A percentile compares a stretch with the other conserved stretches of the same genome.
Conservation (phyloP, 2,797 vertebrate species). For the Betta splendens region DNA sequence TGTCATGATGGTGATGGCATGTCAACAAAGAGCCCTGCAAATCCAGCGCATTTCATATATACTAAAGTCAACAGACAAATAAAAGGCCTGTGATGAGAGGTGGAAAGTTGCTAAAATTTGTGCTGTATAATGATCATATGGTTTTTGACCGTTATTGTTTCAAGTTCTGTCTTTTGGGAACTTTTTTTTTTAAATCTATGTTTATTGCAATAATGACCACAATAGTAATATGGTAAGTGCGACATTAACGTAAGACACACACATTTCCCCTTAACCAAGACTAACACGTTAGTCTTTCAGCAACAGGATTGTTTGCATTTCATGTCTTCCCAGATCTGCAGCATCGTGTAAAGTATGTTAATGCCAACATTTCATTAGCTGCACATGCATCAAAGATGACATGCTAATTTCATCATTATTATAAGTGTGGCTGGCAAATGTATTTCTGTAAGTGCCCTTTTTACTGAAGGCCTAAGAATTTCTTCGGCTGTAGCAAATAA, state of each 20-base stretch:
- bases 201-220: conserved; percentile 4
- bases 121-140: conserved; percentile 22
- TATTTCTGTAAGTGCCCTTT: too few relatives aligned
- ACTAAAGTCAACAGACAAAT: conserved; percentile 53
- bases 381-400: too few relatives aligned
- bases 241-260: conserved; percentile 1
- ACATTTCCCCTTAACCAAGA: conserved; percentile 9
- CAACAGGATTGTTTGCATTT: too few relatives aligned
- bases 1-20: conserved; percentile 55
- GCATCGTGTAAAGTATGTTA: too few relatives aligned
- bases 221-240: too few relatives aligned
- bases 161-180: conserved; percentile 15
- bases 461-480: too few relatives aligned
- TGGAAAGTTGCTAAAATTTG: conserved; percentile 38
- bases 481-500: too few relatives aligned
- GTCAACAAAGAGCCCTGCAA: conserved; percentile 50
- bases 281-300: too few relatives aligned
- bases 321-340: too few relatives aligned
- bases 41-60: conserved; percentile 43
- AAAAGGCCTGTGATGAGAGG: conserved; percentile 30
- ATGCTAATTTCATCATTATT: too few relatives aligned
- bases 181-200: background rate
- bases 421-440: too few relatives aligned
- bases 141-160: conserved; percentile 37
- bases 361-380: too few relatives aligned